Percentiles rank a stretch among this genome's conserved stretches.
Evolutionary conservation across 2,797 vertebrate genomes (phyloP).

Genomic region (Chelon auratus): DNA sequence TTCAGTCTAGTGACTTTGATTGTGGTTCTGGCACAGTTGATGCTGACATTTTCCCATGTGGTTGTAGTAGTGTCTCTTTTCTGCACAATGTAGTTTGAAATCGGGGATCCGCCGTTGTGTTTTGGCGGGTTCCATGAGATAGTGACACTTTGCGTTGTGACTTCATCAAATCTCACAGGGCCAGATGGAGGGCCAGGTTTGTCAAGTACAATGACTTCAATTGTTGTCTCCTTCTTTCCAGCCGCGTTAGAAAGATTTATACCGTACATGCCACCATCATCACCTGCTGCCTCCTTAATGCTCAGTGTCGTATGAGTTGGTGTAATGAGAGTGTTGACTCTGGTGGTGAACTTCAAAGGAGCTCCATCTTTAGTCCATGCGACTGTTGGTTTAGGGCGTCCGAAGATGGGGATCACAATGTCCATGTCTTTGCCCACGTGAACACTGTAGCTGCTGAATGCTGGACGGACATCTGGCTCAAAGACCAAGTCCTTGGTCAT

Average conservation of each 20-base stretch:
- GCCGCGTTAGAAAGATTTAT: constrained; percentile 90
- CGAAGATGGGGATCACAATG: constrained; percentile 93
- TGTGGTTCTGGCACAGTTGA: constrained; percentile 92
- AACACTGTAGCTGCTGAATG: constrained; percentile 94
- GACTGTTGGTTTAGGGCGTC: constrained; percentile 93
- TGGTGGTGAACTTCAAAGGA: constrained; percentile 93
- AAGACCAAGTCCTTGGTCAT: constrained; percentile 96
- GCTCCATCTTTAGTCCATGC: constrained; percentile 94
- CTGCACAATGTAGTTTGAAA: constrained; percentile 97
- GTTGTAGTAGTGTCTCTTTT: constrained; percentile 96
- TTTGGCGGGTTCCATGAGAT: constrained; percentile 95
- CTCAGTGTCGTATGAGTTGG: constrained; percentile 87
- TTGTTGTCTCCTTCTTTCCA: constrained; percentile 92
- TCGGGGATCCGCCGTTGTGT: constrained; percentile 93
- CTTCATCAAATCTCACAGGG: constrained; percentile 94
- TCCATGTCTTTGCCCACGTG: constrained; percentile 94
- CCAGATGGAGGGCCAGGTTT: constrained; percentile 96
- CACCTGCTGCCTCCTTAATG: constrained; percentile 94
- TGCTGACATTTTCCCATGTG: constrained; percentile 93
- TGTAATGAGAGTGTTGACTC: constrained; percentile 90
- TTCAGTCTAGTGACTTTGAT: constrained; percentile 94
- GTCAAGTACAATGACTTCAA: constrained; percentile 96
- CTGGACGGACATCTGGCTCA: constrained; percentile 94
- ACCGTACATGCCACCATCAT: constrained; percentile 94
- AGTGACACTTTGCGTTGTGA: constrained; percentile 95